Conservation (phyloP, 2,888 invertebrate genomes). For the Microchrysa polita region DNA sequence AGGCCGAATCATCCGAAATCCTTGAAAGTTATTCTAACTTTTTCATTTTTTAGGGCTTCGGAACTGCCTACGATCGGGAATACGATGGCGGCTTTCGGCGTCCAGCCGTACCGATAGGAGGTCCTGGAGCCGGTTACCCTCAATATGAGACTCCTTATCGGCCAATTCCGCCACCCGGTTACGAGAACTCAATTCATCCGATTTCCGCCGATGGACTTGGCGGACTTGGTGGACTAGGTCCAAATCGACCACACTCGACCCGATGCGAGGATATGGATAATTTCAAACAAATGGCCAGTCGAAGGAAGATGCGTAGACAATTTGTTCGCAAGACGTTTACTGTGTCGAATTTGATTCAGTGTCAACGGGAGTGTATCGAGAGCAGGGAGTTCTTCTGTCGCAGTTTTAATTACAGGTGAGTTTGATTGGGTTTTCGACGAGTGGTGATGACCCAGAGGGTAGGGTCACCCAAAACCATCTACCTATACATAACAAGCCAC, state of each 20-base stretch:
- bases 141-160: constrained; percentile 61
- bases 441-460: too few species aligned
- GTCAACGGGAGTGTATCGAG: constrained; percentile 86
- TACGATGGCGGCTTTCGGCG: constrained; percentile 58
- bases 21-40: not conserved
- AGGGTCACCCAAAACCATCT: too few species aligned
- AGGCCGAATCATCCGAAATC: not conserved
- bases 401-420: constrained; percentile 88
- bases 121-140: constrained; percentile 53
- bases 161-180: constrained; percentile 55
- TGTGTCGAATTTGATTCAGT: constrained; percentile 79
- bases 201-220: constrained; percentile 60
- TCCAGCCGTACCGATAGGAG: constrained; percentile 51
- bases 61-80: constrained; percentile 60
- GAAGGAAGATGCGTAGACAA: constrained; percentile 81
- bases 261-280: constrained; percentile 84
- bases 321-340: constrained; percentile 79
- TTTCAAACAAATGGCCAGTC: constrained; percentile 82
- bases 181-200: constrained; percentile 62
- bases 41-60: constrained; percentile 46
- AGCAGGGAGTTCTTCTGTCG: constrained; percentile 84
- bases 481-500: too few species aligned
- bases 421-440: too few species aligned
- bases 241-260: constrained; percentile 63
- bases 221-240: constrained; percentile 61